Percentiles rank a stretch among this genome's conserved stretches.
Conservation (phyloP, 2,113 vertebrate genomes). For the Notechis scutatus region DNA sequence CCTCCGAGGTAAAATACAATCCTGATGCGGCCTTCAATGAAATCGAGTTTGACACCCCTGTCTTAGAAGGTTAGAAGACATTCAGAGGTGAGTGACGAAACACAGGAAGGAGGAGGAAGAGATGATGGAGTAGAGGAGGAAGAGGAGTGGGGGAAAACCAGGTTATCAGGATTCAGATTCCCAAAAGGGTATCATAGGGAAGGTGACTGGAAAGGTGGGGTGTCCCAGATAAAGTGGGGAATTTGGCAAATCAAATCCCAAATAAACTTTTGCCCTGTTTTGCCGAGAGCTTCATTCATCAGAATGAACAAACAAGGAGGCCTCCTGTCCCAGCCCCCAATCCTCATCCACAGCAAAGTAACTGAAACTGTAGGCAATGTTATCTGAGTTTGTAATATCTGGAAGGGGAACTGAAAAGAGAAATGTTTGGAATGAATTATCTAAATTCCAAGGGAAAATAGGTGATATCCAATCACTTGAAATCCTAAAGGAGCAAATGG, state of each 20-base stretch:
- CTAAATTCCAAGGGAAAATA: background rate
- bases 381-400: background rate
- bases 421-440: background rate
- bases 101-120: background rate
- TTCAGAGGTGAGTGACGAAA: background rate
- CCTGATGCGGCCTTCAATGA: no score
- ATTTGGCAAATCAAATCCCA: background rate
- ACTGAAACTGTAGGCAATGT: background rate
- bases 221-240: background rate
- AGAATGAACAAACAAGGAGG: no score
- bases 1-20: no score
- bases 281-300: background rate
- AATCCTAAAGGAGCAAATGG: background rate
- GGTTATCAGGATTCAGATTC: background rate
- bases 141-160: background rate
- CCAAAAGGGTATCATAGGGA: background rate
- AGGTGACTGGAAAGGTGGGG: background rate
- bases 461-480: background rate
- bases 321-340: background rate
- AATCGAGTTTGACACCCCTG: no score
- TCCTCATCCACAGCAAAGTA: background rate
- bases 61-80: background rate
- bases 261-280: background rate
- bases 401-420: background rate
- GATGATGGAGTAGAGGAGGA: background rate